These are phyloP conservation scores for Sebastes trivittatus DNA, from an alignment of 2,797 vertebrate genomes.

Conservation along the genomic window DNA sequence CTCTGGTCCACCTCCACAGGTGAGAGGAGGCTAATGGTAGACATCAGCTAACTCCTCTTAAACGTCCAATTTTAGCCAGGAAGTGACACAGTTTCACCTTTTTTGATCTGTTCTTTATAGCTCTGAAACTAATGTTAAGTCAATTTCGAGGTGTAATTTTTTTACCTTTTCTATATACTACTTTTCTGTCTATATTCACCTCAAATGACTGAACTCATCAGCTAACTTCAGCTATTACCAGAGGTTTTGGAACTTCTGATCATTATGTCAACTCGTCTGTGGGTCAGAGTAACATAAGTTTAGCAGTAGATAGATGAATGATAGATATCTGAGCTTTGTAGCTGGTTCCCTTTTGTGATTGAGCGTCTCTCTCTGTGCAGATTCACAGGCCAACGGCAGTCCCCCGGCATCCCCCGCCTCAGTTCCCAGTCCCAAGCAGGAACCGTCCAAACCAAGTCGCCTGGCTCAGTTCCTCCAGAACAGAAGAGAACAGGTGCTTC, in stretches of 20 bases:
- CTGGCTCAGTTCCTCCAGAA: constrained; percentile 90
- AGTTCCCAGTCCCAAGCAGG: constrained; percentile 60
- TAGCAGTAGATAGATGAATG: background rate
- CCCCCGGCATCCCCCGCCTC: constrained; percentile 55
- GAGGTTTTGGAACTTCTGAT: background rate
- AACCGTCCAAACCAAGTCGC: constrained; percentile 81
- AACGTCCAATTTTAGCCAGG: background rate
- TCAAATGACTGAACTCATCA: background rate
- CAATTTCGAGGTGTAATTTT: background rate
- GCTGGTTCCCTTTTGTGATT: background rate
- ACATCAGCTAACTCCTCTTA: background rate
- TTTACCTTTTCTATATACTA: background rate
- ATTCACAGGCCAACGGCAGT: constrained; percentile 73
- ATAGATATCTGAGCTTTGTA: background rate
- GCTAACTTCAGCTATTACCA: background rate
- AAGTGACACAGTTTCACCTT: background rate
- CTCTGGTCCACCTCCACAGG: constrained; percentile 91
- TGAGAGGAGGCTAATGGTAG: constrained; percentile 50
- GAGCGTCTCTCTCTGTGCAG: constrained; percentile 46
- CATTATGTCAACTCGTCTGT: background rate
- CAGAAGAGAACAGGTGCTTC: constrained; percentile 91
- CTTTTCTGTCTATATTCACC: background rate
- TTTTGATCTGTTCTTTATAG: background rate
- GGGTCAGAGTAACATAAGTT: background rate
- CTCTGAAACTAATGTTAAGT: background rate